Conservation (phyloP, 2,797 vertebrate genomes). For the Cercopithecus neglectus region DNA sequence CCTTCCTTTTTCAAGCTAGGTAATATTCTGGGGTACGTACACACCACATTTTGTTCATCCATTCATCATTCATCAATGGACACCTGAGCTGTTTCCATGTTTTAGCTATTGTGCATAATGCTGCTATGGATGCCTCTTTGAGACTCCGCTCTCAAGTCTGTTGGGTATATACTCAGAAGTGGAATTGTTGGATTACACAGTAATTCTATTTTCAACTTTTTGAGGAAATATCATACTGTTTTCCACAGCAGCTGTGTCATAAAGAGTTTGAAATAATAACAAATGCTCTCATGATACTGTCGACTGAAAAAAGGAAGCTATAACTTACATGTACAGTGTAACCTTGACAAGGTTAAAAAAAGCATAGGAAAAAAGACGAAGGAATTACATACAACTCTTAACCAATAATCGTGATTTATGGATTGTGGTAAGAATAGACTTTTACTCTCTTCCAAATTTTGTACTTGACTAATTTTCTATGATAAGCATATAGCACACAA, state of each 20-base stretch:
- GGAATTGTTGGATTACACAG: background rate
- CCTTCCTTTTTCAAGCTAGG: background rate
- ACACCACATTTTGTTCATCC: background rate
- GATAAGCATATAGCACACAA: background rate
- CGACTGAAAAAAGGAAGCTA: background rate
- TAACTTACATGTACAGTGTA: background rate
- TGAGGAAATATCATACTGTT: slow-evolving; percentile 26
- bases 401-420: background rate
- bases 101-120: background rate
- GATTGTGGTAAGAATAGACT: background rate
- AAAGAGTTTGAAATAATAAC: background rate
- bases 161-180: background rate
- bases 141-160: background rate
- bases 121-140: background rate
- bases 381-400: background rate
- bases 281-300: slow-evolving; percentile 20
- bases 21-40: background rate
- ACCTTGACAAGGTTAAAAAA: background rate
- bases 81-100: background rate
- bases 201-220: slow-evolving; percentile 45
- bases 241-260: background rate
- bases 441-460: slow-evolving; percentile 10
- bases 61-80: background rate
- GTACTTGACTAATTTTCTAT: slow-evolving; percentile 13
- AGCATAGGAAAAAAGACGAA: background rate